A percentile compares a stretch with the other conserved stretches of the same genome.
These are phyloP conservation scores for Mus spretus DNA, from an alignment of 2,797 vertebrate genomes.

Conservation along the genomic window DNA sequence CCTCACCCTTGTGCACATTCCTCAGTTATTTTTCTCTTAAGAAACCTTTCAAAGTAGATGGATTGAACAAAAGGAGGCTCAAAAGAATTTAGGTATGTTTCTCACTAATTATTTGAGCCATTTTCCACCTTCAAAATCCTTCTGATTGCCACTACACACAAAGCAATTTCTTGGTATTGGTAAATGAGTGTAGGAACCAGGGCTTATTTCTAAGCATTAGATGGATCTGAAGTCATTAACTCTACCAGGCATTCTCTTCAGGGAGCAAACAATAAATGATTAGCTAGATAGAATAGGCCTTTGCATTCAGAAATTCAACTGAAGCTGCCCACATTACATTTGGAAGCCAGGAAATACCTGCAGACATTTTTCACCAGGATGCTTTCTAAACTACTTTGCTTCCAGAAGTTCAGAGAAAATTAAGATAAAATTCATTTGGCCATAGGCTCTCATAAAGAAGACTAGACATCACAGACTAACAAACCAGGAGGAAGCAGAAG, in stretches of 20 bases:
- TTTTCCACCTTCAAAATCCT: constrained; percentile 71
- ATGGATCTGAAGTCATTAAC: constrained; percentile 73
- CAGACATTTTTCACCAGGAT: constrained; percentile 68
- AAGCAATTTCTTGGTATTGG: constrained; percentile 31
- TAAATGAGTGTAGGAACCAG: constrained; percentile 50
- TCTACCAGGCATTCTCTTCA: constrained; percentile 69
- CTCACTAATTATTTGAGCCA: constrained; percentile 67
- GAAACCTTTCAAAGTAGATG: constrained; percentile 66
- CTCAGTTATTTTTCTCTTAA: constrained; percentile 71
- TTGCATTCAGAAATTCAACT: constrained; percentile 65
- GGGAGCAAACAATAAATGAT: constrained; percentile 68
- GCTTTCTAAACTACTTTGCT: constrained; percentile 66
- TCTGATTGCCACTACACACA: constrained; percentile 60
- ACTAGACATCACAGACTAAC: constrained; percentile 52
- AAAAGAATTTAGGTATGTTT: constrained; percentile 64
- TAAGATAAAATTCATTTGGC: constrained; percentile 42
- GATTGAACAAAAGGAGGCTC: constrained; percentile 41
- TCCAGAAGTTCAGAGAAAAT: constrained; percentile 67
- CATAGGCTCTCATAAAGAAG: constrained; percentile 43
- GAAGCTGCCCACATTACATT: constrained; percentile 52
- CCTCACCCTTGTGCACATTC: neutral
- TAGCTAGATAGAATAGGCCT: constrained; percentile 22
- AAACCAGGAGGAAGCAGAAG: constrained; percentile 44
- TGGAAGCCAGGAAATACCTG: constrained; percentile 73
- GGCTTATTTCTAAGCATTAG: constrained; percentile 73